These are phyloP conservation scores for Mellivora capensis DNA, from an alignment of 2,113 vertebrate genomes.

Conservation along the genomic window DNA sequence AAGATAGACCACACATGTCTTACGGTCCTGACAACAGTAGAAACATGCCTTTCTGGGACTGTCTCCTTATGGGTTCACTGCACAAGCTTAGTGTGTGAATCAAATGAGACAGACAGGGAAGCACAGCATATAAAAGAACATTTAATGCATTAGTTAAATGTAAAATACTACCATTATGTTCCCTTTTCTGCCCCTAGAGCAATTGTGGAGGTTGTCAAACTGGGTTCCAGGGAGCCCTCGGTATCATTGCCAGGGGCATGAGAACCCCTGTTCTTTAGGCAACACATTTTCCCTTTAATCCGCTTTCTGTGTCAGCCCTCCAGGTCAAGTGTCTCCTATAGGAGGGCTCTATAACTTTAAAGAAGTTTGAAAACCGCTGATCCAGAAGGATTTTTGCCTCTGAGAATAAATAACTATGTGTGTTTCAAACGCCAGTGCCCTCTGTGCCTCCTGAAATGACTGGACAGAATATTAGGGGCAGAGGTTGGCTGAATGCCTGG, in stretches of 20 bases:
- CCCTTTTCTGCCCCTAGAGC: neutral
- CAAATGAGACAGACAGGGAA: neutral
- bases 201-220: neutral
- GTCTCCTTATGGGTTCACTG: neutral
- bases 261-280: neutral
- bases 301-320: neutral
- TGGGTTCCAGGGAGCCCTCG: neutral
- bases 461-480: neutral
- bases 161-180: neutral
- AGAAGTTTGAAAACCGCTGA: neutral
- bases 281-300: neutral
- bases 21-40: neutral
- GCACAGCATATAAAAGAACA: too few species aligned
- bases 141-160: neutral
- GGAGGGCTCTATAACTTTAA: neutral
- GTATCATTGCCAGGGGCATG: neutral
- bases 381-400: neutral
- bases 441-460: neutral
- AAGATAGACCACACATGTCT: accelerated
- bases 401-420: neutral
- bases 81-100: neutral
- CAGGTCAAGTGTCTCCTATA: neutral
- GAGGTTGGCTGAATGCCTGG: neutral
- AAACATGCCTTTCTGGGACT: accelerated
- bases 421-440: neutral